phyloP scores from a whole-genome alignment of 2,113 vertebrate genomes.

The Castor canadensis region DNA sequence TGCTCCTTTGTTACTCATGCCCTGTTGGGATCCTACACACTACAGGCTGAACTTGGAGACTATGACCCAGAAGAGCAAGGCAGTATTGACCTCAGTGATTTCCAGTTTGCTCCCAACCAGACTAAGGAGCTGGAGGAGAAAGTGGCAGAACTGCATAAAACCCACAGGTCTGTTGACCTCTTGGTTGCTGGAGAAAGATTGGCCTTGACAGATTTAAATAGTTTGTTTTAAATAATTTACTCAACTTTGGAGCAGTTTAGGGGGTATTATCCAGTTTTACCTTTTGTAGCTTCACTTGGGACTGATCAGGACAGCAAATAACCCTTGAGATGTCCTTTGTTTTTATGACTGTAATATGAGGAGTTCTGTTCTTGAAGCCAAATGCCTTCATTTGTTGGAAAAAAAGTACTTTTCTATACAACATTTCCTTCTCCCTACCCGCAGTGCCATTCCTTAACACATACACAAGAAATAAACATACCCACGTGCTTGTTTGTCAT shows the following conservation, averaged over 20 bases:
- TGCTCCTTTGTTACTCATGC: conserved; percentile 93
- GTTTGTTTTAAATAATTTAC: neutral
- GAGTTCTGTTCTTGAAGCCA: neutral
- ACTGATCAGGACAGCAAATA: neutral
- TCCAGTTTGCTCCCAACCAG: conserved; percentile 93
- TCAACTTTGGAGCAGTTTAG: neutral
- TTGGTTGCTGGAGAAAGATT: neutral
- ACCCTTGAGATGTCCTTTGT: neutral
- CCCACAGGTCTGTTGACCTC: conserved; percentile 91
- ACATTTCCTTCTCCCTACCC: neutral
- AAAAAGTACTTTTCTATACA: neutral
- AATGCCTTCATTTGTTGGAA: neutral
- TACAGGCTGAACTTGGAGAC: conserved; percentile 95
- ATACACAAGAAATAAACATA: neutral
- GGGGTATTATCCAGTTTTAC: neutral
- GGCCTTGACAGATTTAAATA: accelerated
- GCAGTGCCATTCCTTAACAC: neutral
- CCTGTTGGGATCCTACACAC: conserved; percentile 89
- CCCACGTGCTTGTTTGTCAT: neutral
- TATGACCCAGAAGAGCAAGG: conserved; percentile 91
- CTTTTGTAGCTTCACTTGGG: neutral
- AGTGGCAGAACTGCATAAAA: conserved; percentile 94
- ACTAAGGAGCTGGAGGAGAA: conserved; percentile 98
- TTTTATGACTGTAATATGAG: neutral
- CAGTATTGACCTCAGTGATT: conserved; percentile 89